Base-by-base conservation (phyloP, 2,113 vertebrate species). In the Callopanchax toddi region DNA sequence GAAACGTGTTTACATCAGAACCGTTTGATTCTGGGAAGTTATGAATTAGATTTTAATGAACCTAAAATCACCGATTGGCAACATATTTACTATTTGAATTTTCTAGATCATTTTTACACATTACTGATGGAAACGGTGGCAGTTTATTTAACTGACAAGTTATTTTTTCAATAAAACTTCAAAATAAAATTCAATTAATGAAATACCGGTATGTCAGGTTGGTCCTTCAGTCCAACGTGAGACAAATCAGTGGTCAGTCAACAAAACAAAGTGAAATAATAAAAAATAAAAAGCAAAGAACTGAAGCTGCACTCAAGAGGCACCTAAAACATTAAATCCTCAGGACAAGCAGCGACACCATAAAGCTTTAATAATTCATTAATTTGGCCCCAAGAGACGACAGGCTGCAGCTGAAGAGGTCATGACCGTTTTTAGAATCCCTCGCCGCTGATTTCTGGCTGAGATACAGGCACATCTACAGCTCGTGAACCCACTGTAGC, bases 371-470 rank as follows among this genome's bases (percentile, higher is more conserved):
- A 18, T 63, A 43, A 65, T 50, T 0, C 34, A 26, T 51, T 21
- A 25, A 54, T 85, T 76, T 84, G 74, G 70, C 84, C 82, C 62
- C 63, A 0, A 13, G 71, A 75, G 78, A 75, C 1, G 17, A 73
- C 23, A 26, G 64, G 60, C 72, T 67, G 54, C 67, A 78, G 78
- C 59, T 34, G 43, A 66, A 67, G 43, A 17, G 6, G 39, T 61
- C 18, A 4, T 11, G 26, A 64, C 71, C 63, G n/a, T 71, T 72
- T 67, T 34, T 8, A 2, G 32, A 61, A 21, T 52, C 26, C 22
- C 44, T 55, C 18, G 2, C 62, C 63, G 77, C 40, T 2, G n/a
- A 57, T 45, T 69, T 66, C 58, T 62, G 50, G 44, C 66, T 11
- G 7, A 62, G 46, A 76, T 20, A 58, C 49, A 55, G 48, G 56